A percentile compares a stretch with the other conserved stretches of the same genome.
phyloP scores from a whole-genome alignment of 53 echinoderm and acorn worm species.

The Crossaster papposus region DNA sequence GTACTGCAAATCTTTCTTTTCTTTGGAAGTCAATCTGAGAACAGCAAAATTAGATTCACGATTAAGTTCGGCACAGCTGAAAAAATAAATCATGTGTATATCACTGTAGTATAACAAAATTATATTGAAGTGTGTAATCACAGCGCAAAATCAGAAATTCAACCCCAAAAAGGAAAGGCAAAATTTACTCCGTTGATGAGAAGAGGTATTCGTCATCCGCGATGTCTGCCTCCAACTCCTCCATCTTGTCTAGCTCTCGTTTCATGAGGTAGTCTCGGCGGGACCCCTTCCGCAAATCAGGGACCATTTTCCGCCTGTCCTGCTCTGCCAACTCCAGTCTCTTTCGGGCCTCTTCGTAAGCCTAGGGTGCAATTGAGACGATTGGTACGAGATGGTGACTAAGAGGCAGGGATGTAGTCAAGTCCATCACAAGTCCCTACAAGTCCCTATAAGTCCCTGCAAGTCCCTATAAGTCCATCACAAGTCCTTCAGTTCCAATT shows the following conservation, averaged over 20 bases:
- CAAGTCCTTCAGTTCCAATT: too few species aligned
- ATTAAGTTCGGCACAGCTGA: too few species aligned
- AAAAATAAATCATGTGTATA: too few species aligned
- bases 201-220: conserved; percentile 93
- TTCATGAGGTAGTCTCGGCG: conserved; percentile 88
- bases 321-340: conserved; percentile 81
- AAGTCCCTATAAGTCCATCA: too few species aligned
- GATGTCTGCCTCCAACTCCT: conserved; percentile 90
- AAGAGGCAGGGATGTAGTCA: too few species aligned
- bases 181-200: conserved; percentile 77
- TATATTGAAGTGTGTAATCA: too few species aligned
- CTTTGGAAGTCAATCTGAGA: conserved; percentile 75
- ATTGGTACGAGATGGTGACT: background rate
- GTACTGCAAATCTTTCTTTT: conserved; percentile 79
- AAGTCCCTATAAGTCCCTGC: too few species aligned
- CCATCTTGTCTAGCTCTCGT: conserved; percentile 84
- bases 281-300: conserved; percentile 83
- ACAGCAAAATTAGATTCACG: background rate
- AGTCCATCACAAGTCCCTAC: too few species aligned
- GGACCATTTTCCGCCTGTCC: conserved; percentile 79
- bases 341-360: conserved; percentile 90
- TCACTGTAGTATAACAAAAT: too few species aligned
- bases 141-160: too few species aligned
- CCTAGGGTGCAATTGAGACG: conserved; percentile 44
- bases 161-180: too few species aligned